Evolutionary conservation across 2,113 vertebrate genomes (phyloP).

Genomic region (Phaethornis superciliosus): DNA sequence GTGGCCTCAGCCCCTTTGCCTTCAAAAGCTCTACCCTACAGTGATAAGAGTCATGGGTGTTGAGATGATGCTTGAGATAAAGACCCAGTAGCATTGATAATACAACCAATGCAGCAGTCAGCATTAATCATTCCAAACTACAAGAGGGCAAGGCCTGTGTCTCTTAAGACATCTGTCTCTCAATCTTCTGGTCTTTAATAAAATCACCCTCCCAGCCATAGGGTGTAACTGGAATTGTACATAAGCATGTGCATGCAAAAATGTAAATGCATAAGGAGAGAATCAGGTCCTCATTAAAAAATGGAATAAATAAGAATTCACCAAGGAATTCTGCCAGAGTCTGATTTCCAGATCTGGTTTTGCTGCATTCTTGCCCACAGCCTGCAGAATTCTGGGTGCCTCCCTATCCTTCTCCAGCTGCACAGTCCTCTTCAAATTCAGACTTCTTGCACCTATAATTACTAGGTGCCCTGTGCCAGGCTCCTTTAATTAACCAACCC

Average conservation of each 20-base stretch:
- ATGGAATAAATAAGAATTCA: conserved; percentile 73
- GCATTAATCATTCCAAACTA: conserved; percentile 47
- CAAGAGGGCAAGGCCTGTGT: background rate
- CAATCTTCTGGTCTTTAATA: conserved; percentile 54
- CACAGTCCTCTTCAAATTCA: conserved; percentile 78
- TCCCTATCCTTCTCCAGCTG: conserved; percentile 80
- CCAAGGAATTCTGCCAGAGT: conserved; percentile 75
- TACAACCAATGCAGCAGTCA: conserved; percentile 39
- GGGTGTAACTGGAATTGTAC: conserved; percentile 53
- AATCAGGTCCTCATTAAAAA: conserved; percentile 69
- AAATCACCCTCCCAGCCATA: conserved; percentile 39
- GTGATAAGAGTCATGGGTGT: background rate
- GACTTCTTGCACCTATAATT: conserved; percentile 84
- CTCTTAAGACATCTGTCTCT: conserved; percentile 43
- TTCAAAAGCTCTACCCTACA: conserved; percentile 40
- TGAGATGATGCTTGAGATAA: conserved; percentile 41
- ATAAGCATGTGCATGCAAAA: conserved; percentile 54
- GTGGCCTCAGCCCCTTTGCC: conserved; percentile 37
- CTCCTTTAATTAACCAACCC: conserved; percentile 83
- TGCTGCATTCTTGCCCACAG: conserved; percentile 79
- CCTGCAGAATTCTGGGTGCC: conserved; percentile 73
- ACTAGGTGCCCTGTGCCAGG: conserved; percentile 77
- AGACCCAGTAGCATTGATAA: conserved; percentile 12
- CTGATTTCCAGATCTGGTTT: conserved; percentile 77
- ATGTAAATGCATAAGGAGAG: conserved; percentile 46